Conservation (phyloP, 1,140 invertebrate genomes). For the Diorhabda elongata region DNA sequence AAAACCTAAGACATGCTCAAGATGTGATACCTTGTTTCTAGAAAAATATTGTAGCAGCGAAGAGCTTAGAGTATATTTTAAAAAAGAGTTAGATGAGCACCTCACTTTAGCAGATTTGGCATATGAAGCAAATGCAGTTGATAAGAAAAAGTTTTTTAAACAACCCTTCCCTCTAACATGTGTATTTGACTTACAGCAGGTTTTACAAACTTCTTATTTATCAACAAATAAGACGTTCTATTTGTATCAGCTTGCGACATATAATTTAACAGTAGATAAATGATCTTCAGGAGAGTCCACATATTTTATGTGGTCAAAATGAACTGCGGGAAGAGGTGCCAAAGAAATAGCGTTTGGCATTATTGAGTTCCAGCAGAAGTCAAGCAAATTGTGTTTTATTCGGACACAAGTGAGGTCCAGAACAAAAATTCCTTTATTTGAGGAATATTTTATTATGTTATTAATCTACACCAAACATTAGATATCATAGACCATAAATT, state of each 20-base stretch:
- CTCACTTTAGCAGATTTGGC: neutral
- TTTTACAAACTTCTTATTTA: neutral
- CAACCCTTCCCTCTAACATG: too few species aligned
- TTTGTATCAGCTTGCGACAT: neutral
- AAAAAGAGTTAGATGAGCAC: neutral
- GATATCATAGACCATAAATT: neutral
- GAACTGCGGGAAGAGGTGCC: neutral
- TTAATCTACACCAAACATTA: neutral
- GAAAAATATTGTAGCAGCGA: neutral
- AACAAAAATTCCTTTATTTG: neutral
- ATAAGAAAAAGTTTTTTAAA: neutral
- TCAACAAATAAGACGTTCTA: conserved; percentile 1
- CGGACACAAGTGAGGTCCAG: neutral
- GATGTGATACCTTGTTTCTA: neutral
- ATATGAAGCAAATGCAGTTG: neutral
- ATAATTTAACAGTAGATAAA: neutral
- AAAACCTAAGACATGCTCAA: too few species aligned
- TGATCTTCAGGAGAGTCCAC: neutral
- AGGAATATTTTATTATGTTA: neutral
- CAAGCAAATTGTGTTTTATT: neutral
- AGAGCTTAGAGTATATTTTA: neutral
- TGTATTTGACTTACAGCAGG: too few species aligned
- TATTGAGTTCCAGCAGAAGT: neutral
- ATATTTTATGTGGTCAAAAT: neutral
- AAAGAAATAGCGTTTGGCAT: neutral